Evolutionary conservation across 2,888 invertebrate genomes (phyloP).

Genomic region (Brachycybe producta): DNA sequence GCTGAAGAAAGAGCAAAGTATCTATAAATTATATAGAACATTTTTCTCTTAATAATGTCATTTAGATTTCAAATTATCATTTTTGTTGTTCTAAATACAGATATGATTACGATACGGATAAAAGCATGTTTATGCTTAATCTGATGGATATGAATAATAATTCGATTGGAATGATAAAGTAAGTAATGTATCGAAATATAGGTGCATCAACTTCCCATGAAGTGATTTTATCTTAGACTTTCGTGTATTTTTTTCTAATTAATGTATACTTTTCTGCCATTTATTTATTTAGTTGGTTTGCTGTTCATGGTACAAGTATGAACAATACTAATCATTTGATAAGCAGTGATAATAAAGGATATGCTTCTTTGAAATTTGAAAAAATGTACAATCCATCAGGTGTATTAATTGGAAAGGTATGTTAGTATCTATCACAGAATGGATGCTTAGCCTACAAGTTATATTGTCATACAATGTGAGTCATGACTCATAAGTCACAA

Average conservation of each 20-base stretch:
- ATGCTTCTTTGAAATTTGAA: conserved; percentile 72
- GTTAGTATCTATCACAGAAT: too few relatives aligned
- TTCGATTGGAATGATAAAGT: conserved; percentile 66
- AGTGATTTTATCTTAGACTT: too few relatives aligned
- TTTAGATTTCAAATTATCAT: neutral
- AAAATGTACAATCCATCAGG: conserved; percentile 50
- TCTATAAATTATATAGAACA: too few relatives aligned
- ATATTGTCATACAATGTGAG: too few relatives aligned
- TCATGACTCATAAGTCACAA: too few relatives aligned
- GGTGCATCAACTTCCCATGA: too few relatives aligned
- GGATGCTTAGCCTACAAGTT: neutral
- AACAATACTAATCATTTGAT: conserved; percentile 80
- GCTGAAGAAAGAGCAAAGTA: conserved; percentile 59
- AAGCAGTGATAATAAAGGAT: conserved; percentile 85
- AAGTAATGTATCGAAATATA: too few relatives aligned
- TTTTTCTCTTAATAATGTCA: neutral
- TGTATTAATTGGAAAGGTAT: conserved; percentile 13
- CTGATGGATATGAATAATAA: conserved; percentile 46
- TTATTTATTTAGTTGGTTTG: conserved; percentile 53
- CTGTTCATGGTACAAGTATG: conserved; percentile 89
- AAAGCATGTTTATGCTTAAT: conserved; percentile 63
- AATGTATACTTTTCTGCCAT: too few relatives aligned
- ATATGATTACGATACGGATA: conserved; percentile 63
- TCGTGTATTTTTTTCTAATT: too few relatives aligned
- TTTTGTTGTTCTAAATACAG: conserved; percentile 37